Conservation (phyloP, 2,113 vertebrate species). For the Rhizomys pruinosus region DNA sequence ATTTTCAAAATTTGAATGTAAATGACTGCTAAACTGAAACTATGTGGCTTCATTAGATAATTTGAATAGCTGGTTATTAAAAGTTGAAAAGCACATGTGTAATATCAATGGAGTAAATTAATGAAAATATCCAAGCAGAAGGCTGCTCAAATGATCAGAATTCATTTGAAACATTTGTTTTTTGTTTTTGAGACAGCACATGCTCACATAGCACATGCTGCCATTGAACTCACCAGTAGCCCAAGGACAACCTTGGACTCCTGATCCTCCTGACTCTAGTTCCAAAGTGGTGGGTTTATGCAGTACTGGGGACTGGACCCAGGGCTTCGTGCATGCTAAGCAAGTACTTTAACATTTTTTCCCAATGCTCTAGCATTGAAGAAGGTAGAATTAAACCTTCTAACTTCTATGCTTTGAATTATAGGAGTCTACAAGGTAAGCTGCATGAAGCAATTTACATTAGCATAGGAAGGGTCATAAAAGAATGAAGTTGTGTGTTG, state of each 20-base stretch:
- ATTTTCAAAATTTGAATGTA: conserved; percentile 23
- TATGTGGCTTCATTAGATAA: neutral
- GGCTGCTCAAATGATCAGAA: neutral
- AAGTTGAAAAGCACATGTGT: neutral
- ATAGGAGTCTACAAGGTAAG: neutral
- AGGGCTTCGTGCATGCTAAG: neutral
- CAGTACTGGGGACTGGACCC: neutral
- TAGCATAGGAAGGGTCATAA: neutral
- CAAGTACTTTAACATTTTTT: neutral
- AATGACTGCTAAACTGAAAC: conserved; percentile 38
- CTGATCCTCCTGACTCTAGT: neutral
- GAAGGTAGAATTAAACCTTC: neutral
- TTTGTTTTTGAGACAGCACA: neutral
- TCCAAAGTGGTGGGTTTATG: neutral
- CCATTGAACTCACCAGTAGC: neutral
- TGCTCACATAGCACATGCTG: neutral
- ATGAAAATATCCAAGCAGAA: neutral
- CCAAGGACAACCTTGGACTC: neutral
- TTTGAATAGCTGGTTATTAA: conserved; percentile 4
- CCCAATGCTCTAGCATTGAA: neutral
- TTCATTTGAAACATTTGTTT: neutral
- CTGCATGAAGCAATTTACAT: neutral
- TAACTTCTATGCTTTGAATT: neutral
- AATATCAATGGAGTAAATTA: neutral
- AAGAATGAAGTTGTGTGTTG: neutral